Conservation (phyloP, 2,888 invertebrate genomes). For the Eutolmus rufibarbis region DNA sequence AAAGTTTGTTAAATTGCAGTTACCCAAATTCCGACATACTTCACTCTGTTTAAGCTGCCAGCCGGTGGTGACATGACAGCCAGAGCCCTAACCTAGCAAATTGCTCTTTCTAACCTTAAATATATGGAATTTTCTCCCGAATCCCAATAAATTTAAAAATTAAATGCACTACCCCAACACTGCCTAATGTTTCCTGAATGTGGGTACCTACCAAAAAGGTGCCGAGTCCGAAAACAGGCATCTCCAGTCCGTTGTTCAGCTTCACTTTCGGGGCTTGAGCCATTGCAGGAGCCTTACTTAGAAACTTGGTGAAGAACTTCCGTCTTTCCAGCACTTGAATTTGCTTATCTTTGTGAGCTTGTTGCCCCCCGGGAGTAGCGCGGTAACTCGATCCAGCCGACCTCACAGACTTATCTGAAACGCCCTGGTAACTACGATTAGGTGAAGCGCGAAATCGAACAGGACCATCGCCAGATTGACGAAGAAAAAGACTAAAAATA, state of each 20-base stretch:
- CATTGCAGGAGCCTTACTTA: not conserved
- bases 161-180: not conserved
- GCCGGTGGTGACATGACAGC: not conserved
- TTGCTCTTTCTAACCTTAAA: not conserved
- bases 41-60: not conserved
- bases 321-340: not conserved
- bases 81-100: not conserved
- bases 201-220: conserved; percentile 66
- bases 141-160: not conserved
- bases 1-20: not conserved
- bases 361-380: not conserved
- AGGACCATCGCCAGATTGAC: conserved; percentile 40
- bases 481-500: conserved; percentile 35
- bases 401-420: conserved; percentile 30
- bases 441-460: conserved; percentile 18
- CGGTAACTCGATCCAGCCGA: not conserved
- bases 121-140: not conserved
- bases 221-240: conserved; percentile 71
- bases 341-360: not conserved
- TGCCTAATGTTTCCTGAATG: not conserved
- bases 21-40: not conserved
- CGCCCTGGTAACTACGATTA: conserved; percentile 19
- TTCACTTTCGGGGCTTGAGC: conserved; percentile 57
- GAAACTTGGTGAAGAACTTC: not conserved
- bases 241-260: conserved; percentile 67